Percentiles rank a stretch among this genome's conserved stretches.
These are phyloP conservation scores for Melanophora roralis DNA, from an alignment of 2,888 invertebrate species.

Conservation along the genomic window DNA sequence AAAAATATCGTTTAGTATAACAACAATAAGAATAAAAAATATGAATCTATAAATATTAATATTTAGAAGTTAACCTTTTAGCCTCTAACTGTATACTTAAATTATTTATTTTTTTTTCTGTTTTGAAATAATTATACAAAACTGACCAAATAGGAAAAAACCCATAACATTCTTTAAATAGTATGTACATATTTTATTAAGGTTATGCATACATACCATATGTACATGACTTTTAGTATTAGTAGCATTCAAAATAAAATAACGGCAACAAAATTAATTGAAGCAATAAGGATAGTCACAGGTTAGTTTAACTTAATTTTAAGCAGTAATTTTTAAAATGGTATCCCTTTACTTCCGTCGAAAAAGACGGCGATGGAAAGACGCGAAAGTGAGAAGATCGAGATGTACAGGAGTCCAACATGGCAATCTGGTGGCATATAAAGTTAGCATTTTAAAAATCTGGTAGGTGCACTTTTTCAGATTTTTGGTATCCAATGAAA, in stretches of 20 bases:
- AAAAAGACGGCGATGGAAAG: too few species aligned
- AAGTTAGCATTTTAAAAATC: too few species aligned
- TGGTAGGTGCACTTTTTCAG: too few species aligned
- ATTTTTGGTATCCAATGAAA: too few species aligned
- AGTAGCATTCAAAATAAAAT: conserved; percentile 25
- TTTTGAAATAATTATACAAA: conserved; percentile 8
- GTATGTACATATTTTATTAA: too few species aligned
- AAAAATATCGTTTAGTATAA: conserved; percentile 43
- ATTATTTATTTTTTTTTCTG: conserved; percentile 26
- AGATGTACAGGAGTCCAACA: too few species aligned
- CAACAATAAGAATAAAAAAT: conserved; percentile 60
- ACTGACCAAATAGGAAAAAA: conserved; percentile 29
- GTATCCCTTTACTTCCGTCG: too few species aligned
- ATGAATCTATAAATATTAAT: conserved; percentile 76
- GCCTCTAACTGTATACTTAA: conserved; percentile 65
- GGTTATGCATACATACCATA: not conserved
- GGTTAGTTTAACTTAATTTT: not conserved
- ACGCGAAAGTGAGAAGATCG: too few species aligned
- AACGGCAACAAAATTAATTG: conserved; percentile 11
- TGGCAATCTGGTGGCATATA: too few species aligned
- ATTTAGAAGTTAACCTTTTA: conserved; percentile 77
- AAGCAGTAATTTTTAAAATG: too few species aligned
- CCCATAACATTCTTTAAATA: conserved; percentile 30
- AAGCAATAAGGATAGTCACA: conserved; percentile 21
- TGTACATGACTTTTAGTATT: conserved; percentile 24